Base-by-base conservation (phyloP, 1,140 invertebrate genomes). In the Drosophila tani region DNA sequence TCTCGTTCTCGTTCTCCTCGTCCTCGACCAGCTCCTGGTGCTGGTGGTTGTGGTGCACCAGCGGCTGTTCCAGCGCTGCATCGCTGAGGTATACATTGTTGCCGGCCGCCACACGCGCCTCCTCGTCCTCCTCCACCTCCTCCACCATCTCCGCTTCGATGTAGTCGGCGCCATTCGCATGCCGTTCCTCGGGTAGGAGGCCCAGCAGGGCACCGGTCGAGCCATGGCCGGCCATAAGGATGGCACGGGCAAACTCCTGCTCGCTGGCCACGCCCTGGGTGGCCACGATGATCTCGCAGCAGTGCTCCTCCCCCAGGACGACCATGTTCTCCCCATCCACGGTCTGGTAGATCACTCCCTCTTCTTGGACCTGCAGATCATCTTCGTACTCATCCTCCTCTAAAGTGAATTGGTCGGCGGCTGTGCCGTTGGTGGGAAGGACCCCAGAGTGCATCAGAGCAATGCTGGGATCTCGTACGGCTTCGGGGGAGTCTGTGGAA, bases 251-350 rank as follows among this genome's bases (percentile, higher is more conserved):
- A 8, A 86, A 67, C n/a, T 81, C 82, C 19, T 79, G 83, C 19
- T 82, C 83, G 45, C 43, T 51, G 11, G 80, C 47, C 8, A 79
- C 79, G 6, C 64, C 80, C 9, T 83, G 77, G 0, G 76, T 81
- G 9, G 80, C 17, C 27, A 84, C 81, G n/a, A 88, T 81, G 7
- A 90, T 87, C 29, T 90, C 84, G 43, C 83, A 87, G 51, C 83
- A 87, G 35, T 87, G 77, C 11, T 88, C 84, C 17, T 87, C 74
- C 11, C 53, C 50, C n/a, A 84, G 21, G 1, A 87, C 40, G 8
- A 87, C 38, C 14, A 82, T 78, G n/a, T 82, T 87, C 29, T 88
- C 80, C 6, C 46, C 68, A n/a, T 74, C 70, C 9, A 73, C 69
- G 0, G 53, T 17, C 38, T 86, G 76, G 46, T 87, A 87, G 5